Base-by-base conservation (phyloP, 2,888 invertebrate genomes). In the Drosophila robusta region DNA sequence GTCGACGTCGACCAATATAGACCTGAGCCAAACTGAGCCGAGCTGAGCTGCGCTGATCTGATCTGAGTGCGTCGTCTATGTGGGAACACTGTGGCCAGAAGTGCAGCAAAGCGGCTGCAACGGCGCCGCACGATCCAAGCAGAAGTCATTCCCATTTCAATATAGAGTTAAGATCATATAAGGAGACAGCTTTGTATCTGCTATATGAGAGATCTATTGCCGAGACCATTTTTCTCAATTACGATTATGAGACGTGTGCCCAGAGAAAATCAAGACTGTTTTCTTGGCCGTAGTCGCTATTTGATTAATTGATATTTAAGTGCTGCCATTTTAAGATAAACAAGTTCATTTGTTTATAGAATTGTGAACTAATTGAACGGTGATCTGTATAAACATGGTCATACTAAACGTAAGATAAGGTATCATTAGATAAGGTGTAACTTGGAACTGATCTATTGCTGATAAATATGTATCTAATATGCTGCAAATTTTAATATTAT, bases 81-180 rank as follows among this genome's bases (percentile, higher is more conserved):
- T 55, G 32, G n/a, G 4, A 8, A 42, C 73, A 75, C 55, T 64
- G 73, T 70, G 76, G 56, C 76, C 42, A 75, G 45, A 61, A 45
- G 38, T 32, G 29, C 4, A 39, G 9, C 6, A 12, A 8, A 24
- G 44, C 26, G 5, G 12, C 42, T 18, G n/a, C 22, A 2, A 1
- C 18, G 26, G 34, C 45, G 22, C 12, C 54, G 32, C 32, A 34
- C 52, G 22, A 14, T 14, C 42, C 32, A 24, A 55, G 16, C 46
- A 11, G 9, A 45, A 22, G 44, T 26, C 26, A 46, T 26, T 46
- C 47, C 24, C 46, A 47, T 44, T 22, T 34, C 32, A 24, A 24
- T 55, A 55, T 24, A 45, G 14, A 14, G 44, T n/a, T 45, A 49
- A 55, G 66, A 50, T 49, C 49, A 7, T 8, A 45, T 32, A 29